These are phyloP conservation scores for Vireo altiloquus DNA, from an alignment of 2,113 vertebrate species.

Conservation along the genomic window DNA sequence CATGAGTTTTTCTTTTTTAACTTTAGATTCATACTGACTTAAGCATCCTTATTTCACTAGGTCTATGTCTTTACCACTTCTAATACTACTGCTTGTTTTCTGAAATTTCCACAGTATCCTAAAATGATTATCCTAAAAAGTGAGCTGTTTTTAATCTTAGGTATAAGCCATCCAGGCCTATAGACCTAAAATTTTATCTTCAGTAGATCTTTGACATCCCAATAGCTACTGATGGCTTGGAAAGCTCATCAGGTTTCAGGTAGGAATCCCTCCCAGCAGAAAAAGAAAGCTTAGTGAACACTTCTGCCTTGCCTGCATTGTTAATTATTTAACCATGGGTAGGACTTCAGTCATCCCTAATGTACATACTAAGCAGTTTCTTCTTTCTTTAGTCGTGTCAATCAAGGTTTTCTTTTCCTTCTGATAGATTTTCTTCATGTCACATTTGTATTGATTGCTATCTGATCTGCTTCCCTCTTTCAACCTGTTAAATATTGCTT, in stretches of 20 bases:
- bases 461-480: background rate
- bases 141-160: background rate
- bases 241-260: background rate
- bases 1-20: background rate
- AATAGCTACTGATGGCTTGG: background rate
- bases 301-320: background rate
- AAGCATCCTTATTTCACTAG: background rate
- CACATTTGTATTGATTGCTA: conserved; percentile 22
- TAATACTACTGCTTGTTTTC: background rate
- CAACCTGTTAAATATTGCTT: conserved; percentile 15
- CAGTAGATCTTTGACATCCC: background rate
- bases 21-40: background rate
- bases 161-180: background rate
- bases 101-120: background rate
- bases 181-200: background rate
- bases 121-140: background rate
- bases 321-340: background rate
- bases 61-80: background rate
- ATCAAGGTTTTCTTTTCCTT: background rate
- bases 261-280: background rate
- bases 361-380: background rate
- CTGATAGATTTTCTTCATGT: background rate
- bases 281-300: background rate
- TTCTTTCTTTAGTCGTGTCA: background rate
- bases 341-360: background rate